A percentile compares a stretch with the other conserved stretches of the same genome.
phyloP scores from a whole-genome alignment of 1,140 invertebrate genomes.

The Apolygus lucorum region DNA sequence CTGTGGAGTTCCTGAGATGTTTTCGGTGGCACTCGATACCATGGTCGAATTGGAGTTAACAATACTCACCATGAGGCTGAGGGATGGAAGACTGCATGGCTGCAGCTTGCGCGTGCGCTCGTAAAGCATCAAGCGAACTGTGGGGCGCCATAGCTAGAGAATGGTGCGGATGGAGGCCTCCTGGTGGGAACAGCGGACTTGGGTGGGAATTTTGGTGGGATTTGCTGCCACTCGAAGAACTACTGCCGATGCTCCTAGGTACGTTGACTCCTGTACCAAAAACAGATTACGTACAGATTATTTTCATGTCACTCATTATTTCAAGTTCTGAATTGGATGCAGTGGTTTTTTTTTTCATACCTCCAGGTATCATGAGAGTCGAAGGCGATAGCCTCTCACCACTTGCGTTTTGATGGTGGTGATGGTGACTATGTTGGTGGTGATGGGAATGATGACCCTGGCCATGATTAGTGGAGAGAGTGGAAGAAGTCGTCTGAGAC shows the following conservation, averaged over 20 bases:
- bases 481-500: constrained; percentile 36
- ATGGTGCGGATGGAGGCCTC: constrained; percentile 22
- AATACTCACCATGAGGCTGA: constrained; percentile 38
- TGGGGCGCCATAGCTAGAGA: constrained; percentile 26
- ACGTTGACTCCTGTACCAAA: constrained; percentile 24
- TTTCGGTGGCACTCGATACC: too few species aligned
- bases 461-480: constrained; percentile 40
- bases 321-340: too few species aligned
- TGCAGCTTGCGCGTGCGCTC: constrained; percentile 52
- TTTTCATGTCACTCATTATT: too few species aligned
- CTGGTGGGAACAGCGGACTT: constrained; percentile 13
- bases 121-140: constrained; percentile 44
- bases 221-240: constrained; percentile 4
- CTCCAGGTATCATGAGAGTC: constrained; percentile 24
- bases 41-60: too few species aligned
- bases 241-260: constrained; percentile 36
- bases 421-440: constrained; percentile 41
- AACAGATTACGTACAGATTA: too few species aligned
- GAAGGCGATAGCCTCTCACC: constrained; percentile 28
- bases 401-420: constrained; percentile 36
- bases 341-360: too few species aligned
- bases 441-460: constrained; percentile 41
- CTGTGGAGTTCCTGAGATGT: too few species aligned
- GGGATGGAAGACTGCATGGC: constrained; percentile 46
- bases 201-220: constrained; percentile 18